A percentile compares a stretch with the other conserved stretches of the same genome.
phyloP scores from a whole-genome alignment of 1,140 invertebrate genomes.

The Trichomalopsis sarcophagae region DNA sequence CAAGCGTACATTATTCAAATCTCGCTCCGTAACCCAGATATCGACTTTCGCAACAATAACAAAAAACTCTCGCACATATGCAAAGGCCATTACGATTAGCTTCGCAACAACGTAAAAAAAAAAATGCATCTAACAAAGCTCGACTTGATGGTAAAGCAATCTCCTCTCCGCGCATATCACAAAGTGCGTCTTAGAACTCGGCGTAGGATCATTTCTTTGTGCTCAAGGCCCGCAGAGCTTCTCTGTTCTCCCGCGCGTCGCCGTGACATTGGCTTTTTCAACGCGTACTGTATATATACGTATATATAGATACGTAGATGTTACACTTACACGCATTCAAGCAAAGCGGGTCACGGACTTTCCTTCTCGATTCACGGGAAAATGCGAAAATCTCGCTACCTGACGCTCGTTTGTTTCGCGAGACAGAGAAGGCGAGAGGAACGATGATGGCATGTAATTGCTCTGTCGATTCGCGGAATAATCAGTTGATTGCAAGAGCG shows the following conservation, averaged over 20 bases:
- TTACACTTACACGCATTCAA: neutral
- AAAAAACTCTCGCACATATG: neutral
- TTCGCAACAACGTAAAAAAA: neutral
- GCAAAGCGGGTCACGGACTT: neutral
- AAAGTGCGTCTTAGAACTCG: neutral
- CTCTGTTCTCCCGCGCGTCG: neutral
- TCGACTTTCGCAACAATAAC: neutral
- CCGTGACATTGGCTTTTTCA: neutral
- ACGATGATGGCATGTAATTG: neutral
- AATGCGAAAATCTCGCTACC: neutral
- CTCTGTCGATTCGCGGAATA: neutral
- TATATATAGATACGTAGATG: neutral
- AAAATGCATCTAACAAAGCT: neutral
- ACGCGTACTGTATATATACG: neutral
- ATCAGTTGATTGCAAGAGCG: neutral
- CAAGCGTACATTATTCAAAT: neutral
- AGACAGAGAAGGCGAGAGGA: neutral
- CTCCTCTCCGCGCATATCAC: neutral
- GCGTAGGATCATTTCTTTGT: neutral
- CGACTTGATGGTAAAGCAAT: no score
- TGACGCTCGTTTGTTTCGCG: no score
- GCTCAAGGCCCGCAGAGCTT: neutral
- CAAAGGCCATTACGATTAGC: neutral
- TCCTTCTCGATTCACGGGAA: neutral
- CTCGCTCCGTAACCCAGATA: neutral